phyloP scores from a whole-genome alignment of 2,888 invertebrate species.

The Campoplex nolae region DNA sequence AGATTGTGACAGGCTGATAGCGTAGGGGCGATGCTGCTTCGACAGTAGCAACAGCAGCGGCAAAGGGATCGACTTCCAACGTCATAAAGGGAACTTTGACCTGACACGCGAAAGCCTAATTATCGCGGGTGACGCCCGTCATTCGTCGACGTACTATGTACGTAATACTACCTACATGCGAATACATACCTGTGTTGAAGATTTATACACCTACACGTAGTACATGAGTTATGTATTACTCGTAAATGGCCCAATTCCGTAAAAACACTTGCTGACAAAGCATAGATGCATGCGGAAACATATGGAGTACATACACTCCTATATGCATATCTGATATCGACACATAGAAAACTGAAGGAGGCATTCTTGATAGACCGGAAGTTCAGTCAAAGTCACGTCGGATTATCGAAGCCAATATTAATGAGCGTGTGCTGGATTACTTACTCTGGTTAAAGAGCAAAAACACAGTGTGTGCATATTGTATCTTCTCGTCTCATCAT shows the following conservation, averaged over 20 bases:
- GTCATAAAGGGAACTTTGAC: slow-evolving; percentile 61
- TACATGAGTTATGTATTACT: slow-evolving; percentile 6
- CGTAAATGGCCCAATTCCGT: slow-evolving; percentile 34
- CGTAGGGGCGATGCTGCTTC: slow-evolving; percentile 39
- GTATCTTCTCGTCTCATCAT: background rate
- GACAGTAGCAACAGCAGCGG: slow-evolving; percentile 28
- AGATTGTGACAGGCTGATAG: slow-evolving; percentile 13
- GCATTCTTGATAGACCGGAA: slow-evolving; percentile 22
- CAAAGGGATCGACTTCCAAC: slow-evolving; percentile 63
- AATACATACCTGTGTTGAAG: background rate
- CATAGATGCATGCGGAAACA: background rate
- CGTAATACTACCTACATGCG: background rate
- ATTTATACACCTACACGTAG: slow-evolving; percentile 18
- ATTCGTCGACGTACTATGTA: slow-evolving; percentile 27
- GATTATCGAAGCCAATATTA: slow-evolving; percentile 71
- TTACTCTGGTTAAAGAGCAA: slow-evolving; percentile 71
- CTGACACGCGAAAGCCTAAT: slow-evolving; percentile 67
- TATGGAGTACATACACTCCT: background rate
- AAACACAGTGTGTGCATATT: background rate
- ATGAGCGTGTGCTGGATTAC: slow-evolving; percentile 72
- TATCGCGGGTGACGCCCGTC: slow-evolving; percentile 58
- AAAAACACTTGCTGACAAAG: slow-evolving; percentile 30
- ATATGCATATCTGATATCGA: background rate
- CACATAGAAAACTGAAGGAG: slow-evolving; percentile 13
- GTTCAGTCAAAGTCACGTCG: slow-evolving; percentile 35